phyloP scores from a whole-genome alignment of 37 sponge, comb jelly and placozoan genomes.

The Aplysina aerophoba region DNA sequence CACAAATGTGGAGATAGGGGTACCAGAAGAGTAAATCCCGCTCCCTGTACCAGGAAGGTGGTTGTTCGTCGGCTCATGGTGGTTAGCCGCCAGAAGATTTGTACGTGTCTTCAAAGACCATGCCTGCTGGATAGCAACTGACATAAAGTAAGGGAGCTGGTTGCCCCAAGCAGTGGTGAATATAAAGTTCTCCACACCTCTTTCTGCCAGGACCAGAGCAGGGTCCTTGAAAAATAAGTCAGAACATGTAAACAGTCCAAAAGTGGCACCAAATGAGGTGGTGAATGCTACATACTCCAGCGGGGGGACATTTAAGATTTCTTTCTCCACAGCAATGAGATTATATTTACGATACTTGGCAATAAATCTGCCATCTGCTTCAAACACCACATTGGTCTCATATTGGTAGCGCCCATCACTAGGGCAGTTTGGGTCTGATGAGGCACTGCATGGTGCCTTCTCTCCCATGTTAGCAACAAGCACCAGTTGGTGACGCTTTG shows the following conservation, averaged over 20 bases:
- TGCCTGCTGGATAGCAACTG: conserved; percentile 44
- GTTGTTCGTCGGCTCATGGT: not conserved
- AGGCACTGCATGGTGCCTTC: conserved; percentile 20
- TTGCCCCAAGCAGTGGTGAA: conserved; percentile 64
- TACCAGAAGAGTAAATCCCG: conserved; percentile 59
- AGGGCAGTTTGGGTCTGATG: conserved; percentile 39
- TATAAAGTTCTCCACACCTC: conserved; percentile 48
- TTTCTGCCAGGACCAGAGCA: conserved; percentile 8
- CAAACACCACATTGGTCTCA: conserved; percentile 69
- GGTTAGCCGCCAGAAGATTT: conserved; percentile 56
- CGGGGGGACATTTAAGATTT: not conserved
- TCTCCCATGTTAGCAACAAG: conserved; percentile 61
- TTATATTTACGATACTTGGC: conserved; percentile 72
- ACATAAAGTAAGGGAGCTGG: conserved; percentile 30
- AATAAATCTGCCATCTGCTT: conserved; percentile 51
- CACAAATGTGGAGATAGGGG: not conserved
- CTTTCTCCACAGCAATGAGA: conserved; percentile 33
- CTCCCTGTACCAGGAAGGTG: conserved; percentile 34
- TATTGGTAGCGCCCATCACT: conserved; percentile 36
- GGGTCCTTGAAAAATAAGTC: conserved; percentile 55
- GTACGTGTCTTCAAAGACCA: conserved; percentile 37
- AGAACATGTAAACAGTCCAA: conserved; percentile 69
- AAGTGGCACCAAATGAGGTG: conserved; percentile 60
- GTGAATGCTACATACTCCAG: conserved; percentile 29
- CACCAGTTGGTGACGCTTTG: not conserved